Conservation (phyloP, 2,888 invertebrate genomes). For the Antheraea yamamai region DNA sequence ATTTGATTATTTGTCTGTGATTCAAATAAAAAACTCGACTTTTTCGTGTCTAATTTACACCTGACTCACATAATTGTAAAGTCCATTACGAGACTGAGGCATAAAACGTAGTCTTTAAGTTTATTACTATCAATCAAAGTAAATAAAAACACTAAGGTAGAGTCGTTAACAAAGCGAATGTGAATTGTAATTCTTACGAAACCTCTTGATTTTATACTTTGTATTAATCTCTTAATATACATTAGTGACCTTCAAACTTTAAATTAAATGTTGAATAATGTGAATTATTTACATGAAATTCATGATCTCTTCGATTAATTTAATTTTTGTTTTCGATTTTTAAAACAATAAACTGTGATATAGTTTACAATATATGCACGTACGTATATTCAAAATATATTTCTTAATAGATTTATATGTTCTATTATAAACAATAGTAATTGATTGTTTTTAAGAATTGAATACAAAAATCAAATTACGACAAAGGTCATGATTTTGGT, state of each 20-base stretch:
- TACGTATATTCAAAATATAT: too few relatives aligned
- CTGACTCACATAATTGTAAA: background rate
- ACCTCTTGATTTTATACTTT: background rate
- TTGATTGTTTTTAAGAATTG: too few relatives aligned
- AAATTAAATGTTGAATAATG: background rate
- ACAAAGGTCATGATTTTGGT: too few relatives aligned
- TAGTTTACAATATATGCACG: background rate
- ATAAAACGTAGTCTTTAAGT: background rate
- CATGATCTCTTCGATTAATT: background rate
- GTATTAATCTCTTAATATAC: background rate
- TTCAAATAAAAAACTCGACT: background rate
- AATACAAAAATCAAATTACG: too few relatives aligned
- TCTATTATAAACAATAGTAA: too few relatives aligned
- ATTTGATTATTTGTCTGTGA: background rate
- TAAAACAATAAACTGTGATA: background rate
- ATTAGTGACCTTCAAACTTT: background rate
- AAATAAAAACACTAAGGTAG: background rate
- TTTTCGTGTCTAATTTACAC: background rate
- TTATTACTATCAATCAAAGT: background rate
- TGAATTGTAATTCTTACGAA: background rate
- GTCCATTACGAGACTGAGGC: background rate
- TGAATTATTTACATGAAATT: background rate
- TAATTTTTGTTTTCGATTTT: background rate
- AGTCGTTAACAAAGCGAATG: background rate
- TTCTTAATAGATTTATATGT: too few relatives aligned